Evolutionary conservation across 1,140 invertebrate genomes (phyloP), one percentile per base, ranked within the genome.

Genomic region (Anastatus disparis): DNA sequence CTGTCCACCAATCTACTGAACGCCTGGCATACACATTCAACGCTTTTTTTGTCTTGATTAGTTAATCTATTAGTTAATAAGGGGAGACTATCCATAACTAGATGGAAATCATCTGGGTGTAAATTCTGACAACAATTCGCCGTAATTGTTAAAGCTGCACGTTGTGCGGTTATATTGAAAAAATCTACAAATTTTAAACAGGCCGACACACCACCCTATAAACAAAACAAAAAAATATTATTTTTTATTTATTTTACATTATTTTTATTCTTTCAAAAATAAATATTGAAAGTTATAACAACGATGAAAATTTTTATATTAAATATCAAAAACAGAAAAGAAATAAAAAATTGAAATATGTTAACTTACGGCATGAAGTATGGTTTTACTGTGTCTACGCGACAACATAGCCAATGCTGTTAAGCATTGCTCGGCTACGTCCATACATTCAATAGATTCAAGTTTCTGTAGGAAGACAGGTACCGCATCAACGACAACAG

Each of bases 381-480:
- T 98, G 31, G 96, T 91, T 87, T 99, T 99, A 76, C 95, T 95
- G 86, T 99, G 97, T 74, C 97, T 87, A n/a, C 95, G 88, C 1
- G 97, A 99, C 24, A 99, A 87, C 93, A 98, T 98, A 82, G 99
- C 97, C 22, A 99, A 87, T 1, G 97, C 97, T 6, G 97, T 98
- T 50, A 99, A 87, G 77, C 94, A 95, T 85, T 99, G 97, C 85
- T 99, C 97, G 17, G 97, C 97, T 4, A 99, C 97, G 86, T 99
- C 97, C 96, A 99, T 99, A 82, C 97, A 99, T 75, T 98, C 97
- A 74, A 99, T 99, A 0, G 95, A 94, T 88, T 99, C 96, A 40
- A 99, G 88, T 86, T 99, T 97, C 85, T 97, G 94, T 22, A 98
- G 86, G 85, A 98, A 97, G 7, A 96, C 95, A 3, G 98, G 97